Conservation (phyloP, 2,113 vertebrate species). For the Barnardius zonarius region DNA sequence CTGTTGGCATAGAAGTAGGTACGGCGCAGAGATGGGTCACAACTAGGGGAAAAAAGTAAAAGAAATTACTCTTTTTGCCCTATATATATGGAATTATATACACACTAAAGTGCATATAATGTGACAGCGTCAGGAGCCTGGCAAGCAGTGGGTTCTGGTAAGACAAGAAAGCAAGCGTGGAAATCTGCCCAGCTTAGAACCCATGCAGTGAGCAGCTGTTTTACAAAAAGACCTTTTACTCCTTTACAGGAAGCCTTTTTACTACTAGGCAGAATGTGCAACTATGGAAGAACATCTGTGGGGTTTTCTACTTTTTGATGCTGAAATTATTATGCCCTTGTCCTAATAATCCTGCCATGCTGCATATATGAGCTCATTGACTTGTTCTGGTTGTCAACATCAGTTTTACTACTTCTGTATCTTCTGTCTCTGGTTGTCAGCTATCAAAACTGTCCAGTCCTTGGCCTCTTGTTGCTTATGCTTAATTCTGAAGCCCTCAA, state of each 20-base stretch:
- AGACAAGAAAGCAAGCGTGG: not conserved
- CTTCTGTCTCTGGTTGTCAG: not conserved
- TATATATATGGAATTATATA: not conserved
- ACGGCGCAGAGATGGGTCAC: not conserved
- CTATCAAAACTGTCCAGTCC: not conserved
- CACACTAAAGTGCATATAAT: not conserved
- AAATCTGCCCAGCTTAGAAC: not conserved
- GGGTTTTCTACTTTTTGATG: not conserved
- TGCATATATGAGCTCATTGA: not conserved
- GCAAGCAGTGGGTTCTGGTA: not conserved
- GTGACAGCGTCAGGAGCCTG: not conserved
- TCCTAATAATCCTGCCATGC: not conserved
- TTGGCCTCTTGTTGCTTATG: not conserved
- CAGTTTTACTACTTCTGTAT: not conserved
- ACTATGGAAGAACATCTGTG: rapidly evolving
- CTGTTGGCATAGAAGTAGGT: not conserved
- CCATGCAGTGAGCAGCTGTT: not conserved
- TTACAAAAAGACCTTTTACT: not conserved
- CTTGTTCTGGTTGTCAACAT: not conserved
- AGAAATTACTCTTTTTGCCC: not conserved
- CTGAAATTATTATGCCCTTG: not conserved
- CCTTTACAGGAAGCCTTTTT: not conserved
- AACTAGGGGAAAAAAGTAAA: not conserved
- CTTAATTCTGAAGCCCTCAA: not conserved
- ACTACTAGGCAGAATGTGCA: not conserved